phyloP scores from a whole-genome alignment of 2,113 vertebrate species.

The Festucalex cinctus region DNA sequence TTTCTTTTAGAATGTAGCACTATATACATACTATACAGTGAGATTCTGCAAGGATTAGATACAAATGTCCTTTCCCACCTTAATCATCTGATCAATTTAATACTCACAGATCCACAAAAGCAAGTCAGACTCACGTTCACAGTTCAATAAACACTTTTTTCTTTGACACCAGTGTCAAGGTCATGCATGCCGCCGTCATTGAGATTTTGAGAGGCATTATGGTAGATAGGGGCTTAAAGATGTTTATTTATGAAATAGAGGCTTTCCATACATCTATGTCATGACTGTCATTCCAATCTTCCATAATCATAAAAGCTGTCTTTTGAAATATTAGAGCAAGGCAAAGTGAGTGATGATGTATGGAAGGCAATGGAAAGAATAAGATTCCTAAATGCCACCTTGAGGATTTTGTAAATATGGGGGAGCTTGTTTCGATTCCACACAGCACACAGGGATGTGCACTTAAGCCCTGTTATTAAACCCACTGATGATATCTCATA shows the following conservation, averaged over 20 bases:
- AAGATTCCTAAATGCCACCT: slow-evolving; percentile 46
- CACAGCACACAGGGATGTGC: slow-evolving; percentile 23
- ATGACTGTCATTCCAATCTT: slow-evolving; percentile 56
- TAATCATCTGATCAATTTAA: slow-evolving; percentile 31
- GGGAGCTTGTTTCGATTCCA: slow-evolving; percentile 30
- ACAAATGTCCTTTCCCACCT: slow-evolving; percentile 5
- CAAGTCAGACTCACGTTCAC: slow-evolving; percentile 10
- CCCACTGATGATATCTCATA: slow-evolving; percentile 35
- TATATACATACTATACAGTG: background rate
- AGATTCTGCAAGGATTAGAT: slow-evolving; percentile 11
- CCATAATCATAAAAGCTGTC: slow-evolving; percentile 48
- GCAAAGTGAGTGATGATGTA: slow-evolving; percentile 34
- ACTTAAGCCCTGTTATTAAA: slow-evolving; percentile 30
- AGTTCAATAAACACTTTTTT: slow-evolving; percentile 47
- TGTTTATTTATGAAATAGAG: slow-evolving; percentile 51
- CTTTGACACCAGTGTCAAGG: slow-evolving; percentile 45
- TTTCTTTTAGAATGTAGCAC: too few relatives aligned
- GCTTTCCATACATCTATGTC: slow-evolving; percentile 52
- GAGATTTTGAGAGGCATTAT: slow-evolving; percentile 38
- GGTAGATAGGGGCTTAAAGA: slow-evolving; percentile 26
- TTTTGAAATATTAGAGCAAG: slow-evolving; percentile 25
- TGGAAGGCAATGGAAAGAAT: slow-evolving; percentile 21
- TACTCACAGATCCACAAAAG: slow-evolving; percentile 34
- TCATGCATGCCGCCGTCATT: slow-evolving; percentile 27
- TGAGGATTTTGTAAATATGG: slow-evolving; percentile 46